phyloP scores from a whole-genome alignment of 2,888 invertebrate species.

The Nasonovia ribisnigri region DNA sequence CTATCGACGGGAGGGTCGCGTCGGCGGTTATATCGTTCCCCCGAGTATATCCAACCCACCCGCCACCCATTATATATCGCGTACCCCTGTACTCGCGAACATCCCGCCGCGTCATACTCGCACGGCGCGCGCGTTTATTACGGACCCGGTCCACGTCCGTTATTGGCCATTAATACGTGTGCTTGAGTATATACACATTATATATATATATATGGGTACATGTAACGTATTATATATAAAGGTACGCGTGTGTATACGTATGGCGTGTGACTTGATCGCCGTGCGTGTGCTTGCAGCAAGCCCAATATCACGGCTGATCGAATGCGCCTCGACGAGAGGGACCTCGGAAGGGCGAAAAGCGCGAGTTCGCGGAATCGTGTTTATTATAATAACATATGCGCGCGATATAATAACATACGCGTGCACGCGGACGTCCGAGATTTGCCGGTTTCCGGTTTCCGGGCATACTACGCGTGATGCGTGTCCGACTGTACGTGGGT shows the following conservation, averaged over 20 bases:
- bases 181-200: background rate
- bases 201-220: background rate
- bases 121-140: conserved; percentile 53
- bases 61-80: background rate
- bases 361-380: background rate
- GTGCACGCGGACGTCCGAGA: background rate
- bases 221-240: background rate
- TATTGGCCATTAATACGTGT: conserved; percentile 56
- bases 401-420: background rate
- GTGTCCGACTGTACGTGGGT: no score
- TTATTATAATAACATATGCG: background rate
- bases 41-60: conserved; percentile 7
- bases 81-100: background rate
- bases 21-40: conserved; percentile 59
- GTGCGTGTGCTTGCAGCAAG: background rate
- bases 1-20: background rate
- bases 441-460: background rate
- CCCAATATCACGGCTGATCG: conserved; percentile 65
- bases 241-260: background rate
- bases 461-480: no score
- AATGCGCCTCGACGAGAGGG: background rate
- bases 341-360: background rate
- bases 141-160: conserved; percentile 63
- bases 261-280: background rate
- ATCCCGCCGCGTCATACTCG: background rate